These are phyloP conservation scores for Amazona guildingii DNA, from an alignment of 2,113 vertebrate genomes.

Conservation along the genomic window DNA sequence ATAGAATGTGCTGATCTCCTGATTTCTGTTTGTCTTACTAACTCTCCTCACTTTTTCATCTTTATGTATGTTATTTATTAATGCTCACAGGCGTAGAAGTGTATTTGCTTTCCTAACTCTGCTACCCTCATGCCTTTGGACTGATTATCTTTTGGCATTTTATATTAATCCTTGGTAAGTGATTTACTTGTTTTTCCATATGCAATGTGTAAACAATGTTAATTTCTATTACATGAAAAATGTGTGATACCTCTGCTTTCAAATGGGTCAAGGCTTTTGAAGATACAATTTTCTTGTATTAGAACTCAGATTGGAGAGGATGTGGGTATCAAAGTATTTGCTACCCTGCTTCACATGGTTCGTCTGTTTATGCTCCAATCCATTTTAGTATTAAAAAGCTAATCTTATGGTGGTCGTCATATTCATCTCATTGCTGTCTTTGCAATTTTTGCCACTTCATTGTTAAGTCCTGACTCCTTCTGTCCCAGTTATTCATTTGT, in stretches of 20 bases:
- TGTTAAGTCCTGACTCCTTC: neutral
- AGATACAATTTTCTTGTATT: neutral
- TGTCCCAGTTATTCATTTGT: neutral
- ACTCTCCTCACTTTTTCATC: constrained; percentile 80
- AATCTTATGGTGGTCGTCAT: neutral
- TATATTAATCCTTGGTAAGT: constrained; percentile 99
- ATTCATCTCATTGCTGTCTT: constrained; percentile 11
- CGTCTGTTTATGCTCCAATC: constrained; percentile 9
- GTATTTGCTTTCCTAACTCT: constrained; percentile 99
- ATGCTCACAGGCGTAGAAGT: constrained; percentile 98
- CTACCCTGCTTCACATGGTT: constrained; percentile 31
- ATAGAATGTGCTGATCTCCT: constrained; percentile 61
- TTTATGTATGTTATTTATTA: constrained; percentile 84
- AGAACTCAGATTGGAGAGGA: constrained; percentile 1
- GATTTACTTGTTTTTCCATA: constrained; percentile 69
- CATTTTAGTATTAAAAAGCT: constrained; percentile 14
- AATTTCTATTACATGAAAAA: constrained; percentile 27
- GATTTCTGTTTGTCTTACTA: constrained; percentile 74
- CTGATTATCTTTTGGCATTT: constrained; percentile 99
- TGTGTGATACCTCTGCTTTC: neutral
- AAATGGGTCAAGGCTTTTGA: neutral
- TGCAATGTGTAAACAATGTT: constrained; percentile 44
- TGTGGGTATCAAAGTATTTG: constrained; percentile 64
- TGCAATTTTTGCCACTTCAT: neutral
- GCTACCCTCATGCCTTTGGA: constrained; percentile 99